Evolutionary conservation across 2,797 vertebrate species (phyloP).

Genomic region (Sebastes elongatus): DNA sequence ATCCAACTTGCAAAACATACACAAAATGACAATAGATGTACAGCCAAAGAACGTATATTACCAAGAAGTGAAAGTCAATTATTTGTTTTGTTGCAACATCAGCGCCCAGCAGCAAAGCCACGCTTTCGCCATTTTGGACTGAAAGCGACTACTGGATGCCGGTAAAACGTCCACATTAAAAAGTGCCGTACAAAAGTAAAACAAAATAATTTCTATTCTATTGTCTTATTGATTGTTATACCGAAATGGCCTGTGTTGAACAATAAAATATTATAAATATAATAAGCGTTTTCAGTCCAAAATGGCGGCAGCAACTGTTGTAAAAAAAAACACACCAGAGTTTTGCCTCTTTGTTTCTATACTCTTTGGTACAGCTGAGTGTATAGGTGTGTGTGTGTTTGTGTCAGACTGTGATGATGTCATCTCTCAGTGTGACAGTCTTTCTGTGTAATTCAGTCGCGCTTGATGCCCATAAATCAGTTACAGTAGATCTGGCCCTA

Average conservation of each 20-base stretch:
- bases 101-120: too few relatives aligned
- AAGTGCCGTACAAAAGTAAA: too few relatives aligned
- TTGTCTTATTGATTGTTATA: too few relatives aligned
- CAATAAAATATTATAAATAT: neutral
- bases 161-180: too few relatives aligned
- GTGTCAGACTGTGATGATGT: neutral
- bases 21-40: neutral
- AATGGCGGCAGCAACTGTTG: too few relatives aligned
- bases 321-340: neutral
- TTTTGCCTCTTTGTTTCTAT: neutral
- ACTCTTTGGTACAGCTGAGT: neutral
- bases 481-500: neutral
- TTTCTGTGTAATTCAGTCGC: neutral
- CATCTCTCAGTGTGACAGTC: neutral
- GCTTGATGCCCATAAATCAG: neutral
- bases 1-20: neutral
- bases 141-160: too few relatives aligned
- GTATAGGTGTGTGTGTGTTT: neutral
- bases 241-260: too few relatives aligned
- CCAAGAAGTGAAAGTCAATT: too few relatives aligned
- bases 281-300: too few relatives aligned
- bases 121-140: too few relatives aligned
- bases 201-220: too few relatives aligned
- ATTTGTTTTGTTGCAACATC: neutral
- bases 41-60: too few relatives aligned